Evolutionary conservation across 2,113 vertebrate species (phyloP).

Genomic region (Platanista minor): DNA sequence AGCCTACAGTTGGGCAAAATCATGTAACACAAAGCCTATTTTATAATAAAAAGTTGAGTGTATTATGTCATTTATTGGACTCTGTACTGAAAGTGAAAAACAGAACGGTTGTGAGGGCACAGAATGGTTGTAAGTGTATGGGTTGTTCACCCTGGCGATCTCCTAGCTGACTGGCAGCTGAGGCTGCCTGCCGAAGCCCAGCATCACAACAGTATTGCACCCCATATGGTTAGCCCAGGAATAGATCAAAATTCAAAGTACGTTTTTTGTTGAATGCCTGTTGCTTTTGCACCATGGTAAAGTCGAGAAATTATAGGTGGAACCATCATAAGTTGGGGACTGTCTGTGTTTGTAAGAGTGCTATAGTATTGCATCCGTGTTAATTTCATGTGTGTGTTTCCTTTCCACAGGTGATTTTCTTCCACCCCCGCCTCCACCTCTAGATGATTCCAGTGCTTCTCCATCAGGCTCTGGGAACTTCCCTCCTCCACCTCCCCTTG

Average conservation of each 20-base stretch:
- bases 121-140: neutral
- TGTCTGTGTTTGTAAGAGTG: neutral
- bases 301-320: neutral
- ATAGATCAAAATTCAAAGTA: neutral
- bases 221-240: neutral
- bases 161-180: neutral
- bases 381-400: neutral
- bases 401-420: constrained; percentile 64
- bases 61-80: neutral
- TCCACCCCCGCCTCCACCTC: constrained; percentile 68
- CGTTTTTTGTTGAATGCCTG: neutral
- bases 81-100: neutral
- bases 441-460: constrained; percentile 46
- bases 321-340: neutral
- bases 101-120: neutral
- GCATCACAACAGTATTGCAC: no score
- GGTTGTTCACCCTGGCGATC: neutral
- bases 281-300: neutral
- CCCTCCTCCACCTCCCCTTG: constrained; percentile 65
- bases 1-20: neutral
- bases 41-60: neutral
- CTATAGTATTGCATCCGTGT: neutral
- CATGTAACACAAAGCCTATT: neutral
- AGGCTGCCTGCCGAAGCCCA: neutral
- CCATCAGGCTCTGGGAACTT: constrained; percentile 61